Percentiles rank a stretch among this genome's conserved stretches.
Conservation (phyloP, 2,888 invertebrate genomes). For the Baccha elongata region DNA sequence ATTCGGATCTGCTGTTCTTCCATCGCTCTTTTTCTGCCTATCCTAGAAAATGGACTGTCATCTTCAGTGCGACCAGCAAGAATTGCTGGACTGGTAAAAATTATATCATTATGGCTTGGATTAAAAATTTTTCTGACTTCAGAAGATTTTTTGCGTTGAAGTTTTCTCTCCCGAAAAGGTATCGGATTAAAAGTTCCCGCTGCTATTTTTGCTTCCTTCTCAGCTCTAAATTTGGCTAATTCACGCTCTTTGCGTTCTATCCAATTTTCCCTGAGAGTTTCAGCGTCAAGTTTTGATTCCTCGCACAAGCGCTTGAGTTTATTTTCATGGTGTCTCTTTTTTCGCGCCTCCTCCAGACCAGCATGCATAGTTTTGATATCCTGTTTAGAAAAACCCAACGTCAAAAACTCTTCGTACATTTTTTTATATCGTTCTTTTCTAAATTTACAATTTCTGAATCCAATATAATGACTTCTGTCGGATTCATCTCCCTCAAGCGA, state of each 20-base stretch:
- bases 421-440: neutral
- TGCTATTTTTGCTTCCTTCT: neutral
- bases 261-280: neutral
- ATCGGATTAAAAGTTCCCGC: neutral
- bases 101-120: too few species aligned
- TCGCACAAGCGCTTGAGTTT: neutral
- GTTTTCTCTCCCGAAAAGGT: neutral
- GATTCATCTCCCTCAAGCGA: too few species aligned
- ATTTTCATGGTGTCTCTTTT: neutral
- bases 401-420: slow-evolving; percentile 21
- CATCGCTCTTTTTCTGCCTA: neutral
- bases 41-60: neutral
- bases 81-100: slow-evolving; percentile 6
- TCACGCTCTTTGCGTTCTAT: slow-evolving; percentile 38
- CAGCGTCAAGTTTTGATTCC: neutral
- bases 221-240: neutral
- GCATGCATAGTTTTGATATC: slow-evolving; percentile 1
- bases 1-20: too few species aligned
- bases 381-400: neutral
- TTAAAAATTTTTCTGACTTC: too few species aligned
- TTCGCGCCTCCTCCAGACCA: slow-evolving; percentile 8
- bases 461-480: too few species aligned
- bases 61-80: neutral
- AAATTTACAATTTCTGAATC: neutral
- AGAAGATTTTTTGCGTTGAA: too few species aligned